These are phyloP conservation scores for Eucidaris tribuloides DNA, from an alignment of 35 echinoderm and acorn worm species.

Conservation along the genomic window DNA sequence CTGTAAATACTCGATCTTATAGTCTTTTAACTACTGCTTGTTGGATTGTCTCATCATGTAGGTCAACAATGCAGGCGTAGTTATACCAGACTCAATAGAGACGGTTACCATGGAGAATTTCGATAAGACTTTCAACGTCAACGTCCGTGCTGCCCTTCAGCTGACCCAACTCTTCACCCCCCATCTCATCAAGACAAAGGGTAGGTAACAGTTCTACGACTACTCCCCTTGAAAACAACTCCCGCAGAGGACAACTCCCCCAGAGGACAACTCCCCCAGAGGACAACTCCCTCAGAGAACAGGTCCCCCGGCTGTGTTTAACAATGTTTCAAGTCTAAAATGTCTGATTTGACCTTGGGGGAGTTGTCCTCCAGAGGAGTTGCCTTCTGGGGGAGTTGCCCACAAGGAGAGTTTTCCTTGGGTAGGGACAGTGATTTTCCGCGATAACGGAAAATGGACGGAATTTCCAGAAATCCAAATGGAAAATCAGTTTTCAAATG, in stretches of 20 bases:
- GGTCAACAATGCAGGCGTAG: slow-evolving; percentile 74
- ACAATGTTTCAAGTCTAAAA: neutral
- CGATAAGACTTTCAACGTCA: slow-evolving; percentile 55
- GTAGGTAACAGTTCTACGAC: neutral
- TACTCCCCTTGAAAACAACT: neutral
- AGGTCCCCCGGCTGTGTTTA: neutral
- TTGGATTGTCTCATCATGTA: no score
- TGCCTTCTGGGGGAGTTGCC: neutral
- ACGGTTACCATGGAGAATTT: slow-evolving; percentile 36
- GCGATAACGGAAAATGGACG: no score
- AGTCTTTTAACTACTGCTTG: no score
- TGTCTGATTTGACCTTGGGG: no score
- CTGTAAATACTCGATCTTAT: no score
- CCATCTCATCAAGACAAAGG: slow-evolving; percentile 77
- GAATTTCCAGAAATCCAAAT: no score
- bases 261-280: neutral
- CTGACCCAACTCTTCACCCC: slow-evolving; percentile 36
- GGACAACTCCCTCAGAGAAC: neutral
- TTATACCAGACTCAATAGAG: slow-evolving; percentile 36
- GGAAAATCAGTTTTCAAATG: no score
- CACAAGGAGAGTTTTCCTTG: neutral
- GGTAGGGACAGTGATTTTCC: no score
- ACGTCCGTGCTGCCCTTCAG: slow-evolving; percentile 58
- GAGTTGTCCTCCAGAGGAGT: no score
- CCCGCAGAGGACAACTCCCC: neutral